Conservation (phyloP, 37 sponge, comb jelly and placozoan genomes). For the Beroe forskalii region DNA sequence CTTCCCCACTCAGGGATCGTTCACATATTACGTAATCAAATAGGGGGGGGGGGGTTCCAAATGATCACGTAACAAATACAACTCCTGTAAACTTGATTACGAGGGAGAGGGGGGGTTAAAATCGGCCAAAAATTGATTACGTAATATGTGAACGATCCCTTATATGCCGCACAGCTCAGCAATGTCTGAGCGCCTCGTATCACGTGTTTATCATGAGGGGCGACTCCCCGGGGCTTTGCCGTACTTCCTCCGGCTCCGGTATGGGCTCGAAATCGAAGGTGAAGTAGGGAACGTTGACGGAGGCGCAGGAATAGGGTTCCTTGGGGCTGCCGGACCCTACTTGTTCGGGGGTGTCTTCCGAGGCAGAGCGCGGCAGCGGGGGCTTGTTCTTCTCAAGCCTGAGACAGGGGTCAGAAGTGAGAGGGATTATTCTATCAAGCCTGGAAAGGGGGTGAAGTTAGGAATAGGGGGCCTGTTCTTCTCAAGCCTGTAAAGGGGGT, state of each 20-base stretch:
- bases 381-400: neutral
- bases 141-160: no score
- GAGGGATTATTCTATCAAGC: no score
- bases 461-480: neutral
- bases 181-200: no score
- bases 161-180: no score
- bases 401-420: no score
- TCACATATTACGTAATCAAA: no score
- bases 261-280: conserved; percentile 61
- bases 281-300: neutral
- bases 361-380: conserved; percentile 22
- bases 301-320: neutral
- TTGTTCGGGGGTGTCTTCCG: conserved; percentile 48
- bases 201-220: neutral
- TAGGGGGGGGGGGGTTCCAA: no score
- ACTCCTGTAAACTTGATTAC: no score
- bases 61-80: no score
- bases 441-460: neutral
- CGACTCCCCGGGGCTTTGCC: neutral
- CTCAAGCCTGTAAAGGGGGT: neutral
- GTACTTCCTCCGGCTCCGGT: conserved; percentile 16
- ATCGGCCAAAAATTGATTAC: no score
- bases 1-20: no score
- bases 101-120: no score
- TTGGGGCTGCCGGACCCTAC: neutral